Evolutionary conservation across 1,140 invertebrate genomes (phyloP).

Genomic region (Thaumatotibia leucotreta): DNA sequence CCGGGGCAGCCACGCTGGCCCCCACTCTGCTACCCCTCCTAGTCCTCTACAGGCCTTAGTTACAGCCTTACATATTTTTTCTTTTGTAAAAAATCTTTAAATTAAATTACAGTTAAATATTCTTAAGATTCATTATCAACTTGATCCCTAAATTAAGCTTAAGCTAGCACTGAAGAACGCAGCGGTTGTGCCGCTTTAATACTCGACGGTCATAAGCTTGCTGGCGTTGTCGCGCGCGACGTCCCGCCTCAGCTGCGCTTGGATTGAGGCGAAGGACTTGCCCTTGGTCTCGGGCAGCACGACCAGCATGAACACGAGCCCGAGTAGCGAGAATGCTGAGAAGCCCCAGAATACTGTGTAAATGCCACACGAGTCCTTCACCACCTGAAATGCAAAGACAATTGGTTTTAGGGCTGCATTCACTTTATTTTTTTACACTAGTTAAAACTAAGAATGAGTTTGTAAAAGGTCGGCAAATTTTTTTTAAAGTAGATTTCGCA

Average conservation of each 20-base stretch:
- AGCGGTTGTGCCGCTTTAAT: conserved; percentile 36
- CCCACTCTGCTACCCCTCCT: conserved; percentile 46
- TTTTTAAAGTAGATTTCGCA: no score
- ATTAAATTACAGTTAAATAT: conserved; percentile 42
- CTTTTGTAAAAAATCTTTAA: conserved; percentile 52
- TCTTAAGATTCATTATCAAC: conserved; percentile 41
- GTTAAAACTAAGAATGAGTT: no score
- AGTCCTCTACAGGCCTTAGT: conserved; percentile 49
- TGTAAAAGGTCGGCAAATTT: no score
- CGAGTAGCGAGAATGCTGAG: conserved; percentile 79
- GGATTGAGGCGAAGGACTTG: conserved; percentile 80
- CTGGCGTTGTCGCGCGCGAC: conserved; percentile 63
- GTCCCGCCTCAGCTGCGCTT: conserved; percentile 58
- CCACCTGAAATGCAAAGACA: conserved; percentile 53
- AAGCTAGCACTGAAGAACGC: conserved; percentile 38
- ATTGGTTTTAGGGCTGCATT: background rate
- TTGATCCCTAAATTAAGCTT: conserved; percentile 63
- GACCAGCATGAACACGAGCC: conserved; percentile 80
- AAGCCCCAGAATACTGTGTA: conserved; percentile 87
- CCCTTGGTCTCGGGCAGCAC: conserved; percentile 90
- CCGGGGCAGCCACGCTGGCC: conserved; percentile 33
- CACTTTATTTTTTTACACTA: no score
- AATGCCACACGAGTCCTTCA: conserved; percentile 78
- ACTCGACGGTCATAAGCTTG: conserved; percentile 67
- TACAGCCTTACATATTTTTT: conserved; percentile 28